Conservation (phyloP, 2,113 vertebrate genomes). For the Heterochromis multidens region DNA sequence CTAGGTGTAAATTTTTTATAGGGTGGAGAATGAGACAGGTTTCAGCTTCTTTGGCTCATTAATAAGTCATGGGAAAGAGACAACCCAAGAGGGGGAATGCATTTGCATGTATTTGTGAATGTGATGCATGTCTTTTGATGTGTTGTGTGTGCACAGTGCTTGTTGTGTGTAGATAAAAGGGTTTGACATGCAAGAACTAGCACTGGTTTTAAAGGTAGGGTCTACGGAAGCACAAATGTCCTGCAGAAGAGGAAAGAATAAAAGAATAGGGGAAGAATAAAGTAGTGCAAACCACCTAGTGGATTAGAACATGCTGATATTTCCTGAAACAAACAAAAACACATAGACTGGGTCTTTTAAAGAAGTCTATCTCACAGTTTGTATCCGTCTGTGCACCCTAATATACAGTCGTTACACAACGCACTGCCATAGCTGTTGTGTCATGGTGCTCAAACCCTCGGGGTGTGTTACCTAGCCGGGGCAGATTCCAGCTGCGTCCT, state of each 20-base stretch:
- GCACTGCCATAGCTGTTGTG: slow-evolving; percentile 7
- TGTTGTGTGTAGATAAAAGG: neutral
- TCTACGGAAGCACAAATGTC: neutral
- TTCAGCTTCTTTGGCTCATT: slow-evolving; percentile 45
- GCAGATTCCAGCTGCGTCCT: slow-evolving; percentile 50
- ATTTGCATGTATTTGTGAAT: neutral
- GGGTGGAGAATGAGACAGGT: slow-evolving; percentile 28
- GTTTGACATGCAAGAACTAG: neutral
- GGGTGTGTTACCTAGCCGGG: slow-evolving; percentile 62
- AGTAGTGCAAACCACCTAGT: neutral
- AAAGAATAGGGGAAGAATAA: neutral
- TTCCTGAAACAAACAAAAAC: neutral
- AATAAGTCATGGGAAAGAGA: slow-evolving; percentile 52
- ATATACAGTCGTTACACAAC: slow-evolving; percentile 34
- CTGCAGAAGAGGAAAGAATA: neutral
- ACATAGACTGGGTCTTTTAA: neutral
- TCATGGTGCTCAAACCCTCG: neutral
- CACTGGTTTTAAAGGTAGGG: neutral
- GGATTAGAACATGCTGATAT: neutral
- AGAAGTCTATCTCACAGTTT: neutral
- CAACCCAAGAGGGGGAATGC: neutral
- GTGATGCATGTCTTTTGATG: neutral
- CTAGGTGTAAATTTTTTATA: slow-evolving; percentile 59
- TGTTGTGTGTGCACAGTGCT: neutral
- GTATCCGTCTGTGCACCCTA: neutral